A percentile compares a stretch with the other conserved stretches of the same genome.
These are phyloP conservation scores for Pandemis cinnamomeana DNA, from an alignment of 2,888 invertebrate genomes.

Conservation along the genomic window DNA sequence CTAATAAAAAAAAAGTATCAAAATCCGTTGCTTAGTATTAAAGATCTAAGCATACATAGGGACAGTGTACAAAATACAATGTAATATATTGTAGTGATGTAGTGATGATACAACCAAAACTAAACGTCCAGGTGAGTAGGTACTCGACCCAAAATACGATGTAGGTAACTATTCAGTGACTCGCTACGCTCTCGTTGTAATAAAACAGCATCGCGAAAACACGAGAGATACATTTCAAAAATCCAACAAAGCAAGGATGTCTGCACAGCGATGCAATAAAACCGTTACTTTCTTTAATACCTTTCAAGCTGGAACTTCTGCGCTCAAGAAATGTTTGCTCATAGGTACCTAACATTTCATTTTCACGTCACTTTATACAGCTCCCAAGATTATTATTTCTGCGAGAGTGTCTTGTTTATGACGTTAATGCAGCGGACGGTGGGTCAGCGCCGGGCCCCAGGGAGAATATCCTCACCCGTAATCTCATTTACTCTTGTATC, in stretches of 20 bases:
- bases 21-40: too few species aligned
- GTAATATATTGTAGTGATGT: too few species aligned
- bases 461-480: background rate
- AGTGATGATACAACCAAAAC: too few species aligned
- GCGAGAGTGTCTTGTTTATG: background rate
- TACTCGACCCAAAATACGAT: background rate
- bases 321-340: conserved; percentile 26
- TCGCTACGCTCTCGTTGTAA: background rate
- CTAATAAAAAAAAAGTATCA: too few species aligned
- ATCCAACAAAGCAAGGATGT: conserved; percentile 7
- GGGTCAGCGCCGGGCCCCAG: background rate
- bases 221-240: conserved; percentile 7
- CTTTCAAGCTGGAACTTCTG: conserved; percentile 24
- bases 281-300: conserved; percentile 31
- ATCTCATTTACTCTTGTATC: conserved; percentile 10
- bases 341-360: background rate
- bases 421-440: background rate
- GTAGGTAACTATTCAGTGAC: background rate
- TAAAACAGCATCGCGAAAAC: conserved; percentile 4
- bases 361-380: conserved; percentile 6
- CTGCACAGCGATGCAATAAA: conserved; percentile 30
- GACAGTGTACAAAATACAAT: too few species aligned
- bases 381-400: conserved; percentile 2
- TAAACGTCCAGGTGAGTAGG: too few species aligned
- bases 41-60: too few species aligned